These are phyloP conservation scores for Clarias fuscus DNA, from an alignment of 2,797 vertebrate genomes.

Conservation along the genomic window DNA sequence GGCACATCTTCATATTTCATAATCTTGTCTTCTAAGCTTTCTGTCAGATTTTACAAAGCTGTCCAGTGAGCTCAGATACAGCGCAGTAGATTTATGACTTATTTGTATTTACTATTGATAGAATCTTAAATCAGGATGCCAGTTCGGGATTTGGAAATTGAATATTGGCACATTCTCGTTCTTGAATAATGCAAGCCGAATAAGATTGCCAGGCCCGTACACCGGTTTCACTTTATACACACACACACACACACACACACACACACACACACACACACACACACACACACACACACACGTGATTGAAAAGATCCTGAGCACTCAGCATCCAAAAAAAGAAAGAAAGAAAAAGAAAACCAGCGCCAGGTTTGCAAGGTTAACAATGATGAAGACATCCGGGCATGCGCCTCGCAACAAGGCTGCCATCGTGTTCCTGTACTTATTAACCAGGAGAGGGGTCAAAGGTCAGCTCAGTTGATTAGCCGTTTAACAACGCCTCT, in stretches of 20 bases:
- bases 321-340: background rate
- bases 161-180: background rate
- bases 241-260: background rate
- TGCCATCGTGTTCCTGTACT: conserved; percentile 55
- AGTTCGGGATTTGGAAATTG: background rate
- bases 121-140: background rate
- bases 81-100: background rate
- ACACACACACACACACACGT: no score
- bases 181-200: background rate
- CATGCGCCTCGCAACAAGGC: conserved; percentile 35
- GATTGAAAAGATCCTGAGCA: background rate
- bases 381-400: conserved; percentile 40
- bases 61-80: background rate
- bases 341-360: background rate
- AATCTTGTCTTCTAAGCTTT: background rate
- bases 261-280: no score
- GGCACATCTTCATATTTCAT: background rate
- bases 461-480: conserved; percentile 62
- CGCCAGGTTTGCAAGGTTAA: background rate
- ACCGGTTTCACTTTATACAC: background rate
- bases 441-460: conserved; percentile 58
- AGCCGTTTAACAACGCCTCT: conserved; percentile 58
- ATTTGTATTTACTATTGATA: background rate
- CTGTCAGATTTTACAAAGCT: background rate
- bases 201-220: background rate